A percentile compares a stretch with the other conserved stretches of the same genome.
Conservation (phyloP, 64 coral and sea anemone species). For the Stylophora pistillata region DNA sequence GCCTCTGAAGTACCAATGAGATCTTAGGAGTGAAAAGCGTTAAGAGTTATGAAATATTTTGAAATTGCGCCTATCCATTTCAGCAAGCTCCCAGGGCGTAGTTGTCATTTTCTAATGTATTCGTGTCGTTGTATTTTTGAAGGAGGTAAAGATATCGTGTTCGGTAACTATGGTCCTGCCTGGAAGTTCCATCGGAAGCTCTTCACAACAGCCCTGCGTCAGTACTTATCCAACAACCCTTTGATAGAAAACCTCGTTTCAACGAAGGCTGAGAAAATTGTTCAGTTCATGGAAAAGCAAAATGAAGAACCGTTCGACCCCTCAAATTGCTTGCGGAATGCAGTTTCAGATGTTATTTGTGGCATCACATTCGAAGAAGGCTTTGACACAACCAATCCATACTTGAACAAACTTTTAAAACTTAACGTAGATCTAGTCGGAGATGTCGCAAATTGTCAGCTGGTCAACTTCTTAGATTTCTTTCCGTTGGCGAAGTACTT, state of each 20-base stretch:
- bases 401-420: constrained; percentile 4
- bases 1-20: no score
- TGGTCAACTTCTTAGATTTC: constrained; percentile 13
- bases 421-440: background rate
- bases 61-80: background rate
- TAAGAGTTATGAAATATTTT: no score
- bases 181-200: constrained; percentile 47
- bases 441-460: background rate
- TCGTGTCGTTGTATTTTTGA: background rate
- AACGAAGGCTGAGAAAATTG: constrained; percentile 1
- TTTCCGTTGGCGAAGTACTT: constrained; percentile 39
- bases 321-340: background rate
- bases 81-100: background rate
- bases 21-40: no score
- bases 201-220: constrained; percentile 27
- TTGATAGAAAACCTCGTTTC: constrained; percentile 14
- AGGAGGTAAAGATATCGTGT: constrained; percentile 38
- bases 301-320: constrained; percentile 41
- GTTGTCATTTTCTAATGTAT: background rate
- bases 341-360: constrained; percentile 62
- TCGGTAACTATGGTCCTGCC: constrained; percentile 39
- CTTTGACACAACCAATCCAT: constrained; percentile 22
- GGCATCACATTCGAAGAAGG: constrained; percentile 45
- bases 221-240: constrained; percentile 31
- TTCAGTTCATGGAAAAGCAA: constrained; percentile 42